These are phyloP conservation scores for Pogonomyrmex californicus DNA, from an alignment of 1,140 invertebrate genomes.

Conservation along the genomic window DNA sequence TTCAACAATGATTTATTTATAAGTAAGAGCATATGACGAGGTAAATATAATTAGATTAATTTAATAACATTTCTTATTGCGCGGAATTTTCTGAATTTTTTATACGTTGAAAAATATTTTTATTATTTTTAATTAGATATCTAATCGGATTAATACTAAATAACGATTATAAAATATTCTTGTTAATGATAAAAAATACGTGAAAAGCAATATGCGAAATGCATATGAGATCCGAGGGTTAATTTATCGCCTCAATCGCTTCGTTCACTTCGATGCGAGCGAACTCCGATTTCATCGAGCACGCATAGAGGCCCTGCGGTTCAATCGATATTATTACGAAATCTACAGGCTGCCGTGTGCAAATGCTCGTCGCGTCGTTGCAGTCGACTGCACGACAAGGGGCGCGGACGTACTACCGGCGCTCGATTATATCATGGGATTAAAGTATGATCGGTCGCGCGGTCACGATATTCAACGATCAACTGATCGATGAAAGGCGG, in stretches of 20 bases:
- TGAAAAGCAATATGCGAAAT: background rate
- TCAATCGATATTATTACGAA: constrained; percentile 75
- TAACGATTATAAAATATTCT: constrained; percentile 18
- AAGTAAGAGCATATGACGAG: background rate
- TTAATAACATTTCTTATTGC: background rate
- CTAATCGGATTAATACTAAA: background rate
- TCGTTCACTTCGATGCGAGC: constrained; percentile 39
- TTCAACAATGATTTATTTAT: constrained; percentile 6
- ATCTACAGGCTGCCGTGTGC: constrained; percentile 70
- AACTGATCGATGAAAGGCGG: constrained; percentile 72
- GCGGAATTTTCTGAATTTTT: background rate
- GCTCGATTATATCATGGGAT: constrained; percentile 74
- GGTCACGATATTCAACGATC: constrained; percentile 76
- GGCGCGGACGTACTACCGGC: constrained; percentile 64
- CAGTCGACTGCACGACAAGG: constrained; percentile 72
- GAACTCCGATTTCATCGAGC: constrained; percentile 52
- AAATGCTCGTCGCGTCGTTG: constrained; percentile 74
- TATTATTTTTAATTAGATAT: constrained; percentile 10
- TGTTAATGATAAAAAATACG: background rate
- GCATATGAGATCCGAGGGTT: constrained; percentile 8
- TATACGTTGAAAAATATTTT: background rate
- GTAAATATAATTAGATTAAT: constrained; percentile 5
- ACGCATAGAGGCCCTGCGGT: constrained; percentile 56
- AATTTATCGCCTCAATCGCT: constrained; percentile 53
- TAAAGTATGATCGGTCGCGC: constrained; percentile 71